These are phyloP conservation scores for Campopleginae sp. DNA, from an alignment of 2,888 invertebrate genomes.

Conservation along the genomic window DNA sequence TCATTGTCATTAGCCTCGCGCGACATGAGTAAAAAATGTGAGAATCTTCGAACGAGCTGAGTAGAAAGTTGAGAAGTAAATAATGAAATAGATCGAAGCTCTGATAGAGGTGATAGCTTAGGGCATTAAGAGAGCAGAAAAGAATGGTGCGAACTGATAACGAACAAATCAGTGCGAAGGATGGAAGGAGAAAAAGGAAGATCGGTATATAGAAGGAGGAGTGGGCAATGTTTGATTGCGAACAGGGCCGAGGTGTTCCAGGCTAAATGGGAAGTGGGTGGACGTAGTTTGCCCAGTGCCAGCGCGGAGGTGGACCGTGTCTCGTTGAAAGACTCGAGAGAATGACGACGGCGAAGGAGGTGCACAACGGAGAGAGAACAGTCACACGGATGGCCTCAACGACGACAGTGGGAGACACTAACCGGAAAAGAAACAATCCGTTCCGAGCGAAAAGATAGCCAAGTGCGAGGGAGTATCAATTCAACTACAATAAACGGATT, in stretches of 20 bases:
- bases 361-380: constrained; percentile 38
- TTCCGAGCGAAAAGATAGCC: constrained; percentile 45
- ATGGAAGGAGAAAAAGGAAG: constrained; percentile 39
- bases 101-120: neutral
- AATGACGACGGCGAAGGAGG: constrained; percentile 50
- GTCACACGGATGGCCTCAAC: constrained; percentile 35
- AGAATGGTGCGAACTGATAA: constrained; percentile 29
- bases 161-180: constrained; percentile 37
- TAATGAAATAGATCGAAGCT: constrained; percentile 9
- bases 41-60: neutral
- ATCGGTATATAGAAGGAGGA: constrained; percentile 33
- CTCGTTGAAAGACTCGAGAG: constrained; percentile 48
- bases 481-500: constrained; percentile 37
- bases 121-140: constrained; percentile 1
- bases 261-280: constrained; percentile 72
- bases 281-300: constrained; percentile 70
- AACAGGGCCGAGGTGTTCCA: constrained; percentile 64
- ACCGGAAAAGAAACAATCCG: constrained; percentile 40
- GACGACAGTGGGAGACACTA: neutral
- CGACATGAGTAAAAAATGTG: neutral
- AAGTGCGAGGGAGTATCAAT: constrained; percentile 71
- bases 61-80: neutral
- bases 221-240: constrained; percentile 65
- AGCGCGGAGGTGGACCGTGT: constrained; percentile 68
- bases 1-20: neutral